Base-by-base conservation (phyloP, 2,113 vertebrate species). In the Pimephales promelas region DNA sequence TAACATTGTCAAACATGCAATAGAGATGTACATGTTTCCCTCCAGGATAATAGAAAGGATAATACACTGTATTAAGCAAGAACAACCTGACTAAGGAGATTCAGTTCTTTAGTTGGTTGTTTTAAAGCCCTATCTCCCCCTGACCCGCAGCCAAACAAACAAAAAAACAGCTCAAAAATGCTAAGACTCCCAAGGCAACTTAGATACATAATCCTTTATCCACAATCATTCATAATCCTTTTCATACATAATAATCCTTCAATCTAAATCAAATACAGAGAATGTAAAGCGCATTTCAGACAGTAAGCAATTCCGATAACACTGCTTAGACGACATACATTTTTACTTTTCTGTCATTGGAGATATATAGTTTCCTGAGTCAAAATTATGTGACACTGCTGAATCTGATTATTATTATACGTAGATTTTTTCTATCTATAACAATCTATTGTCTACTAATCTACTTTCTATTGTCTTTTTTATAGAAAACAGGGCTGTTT, bases 71-170 rank as follows among this genome's bases (percentile, higher is more conserved):
- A 72, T 72, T 45, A 72, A 47, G 70, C 31, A 70, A 9, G 20
- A 45, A 79, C 47, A 61, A 84, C 52, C 24, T 43, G 40, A 62
- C 49, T 22, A 26, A 81, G 70, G 59, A 78, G 62, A 70, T 79
- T 74, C 34, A 40, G 34, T 36, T 20, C 34, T 59, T 86, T 47
- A 31, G n/a, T 43, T 40, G 28, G 68, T 80, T 88, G 83, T 82
- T 85, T 79, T 73, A 70, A 40, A 91, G 89, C 74, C 88, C 86
- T 90, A 86, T 87, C n/a, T n/a, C n/a, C n/a, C n/a, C n/a, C n/a
- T n/a, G n/a, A n/a, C n/a, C n/a, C n/a, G n/a, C n/a, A n/a, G 72
- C 66, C 86, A n/a, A n/a, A n/a, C 85, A 22, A 40, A 79, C 18
- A 54, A 22, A 7, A 52, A 54, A 22, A 7, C 18, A 2, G 52